These are phyloP conservation scores for Sternotherus odoratus DNA, from an alignment of 2,797 vertebrate genomes.

Conservation along the genomic window DNA sequence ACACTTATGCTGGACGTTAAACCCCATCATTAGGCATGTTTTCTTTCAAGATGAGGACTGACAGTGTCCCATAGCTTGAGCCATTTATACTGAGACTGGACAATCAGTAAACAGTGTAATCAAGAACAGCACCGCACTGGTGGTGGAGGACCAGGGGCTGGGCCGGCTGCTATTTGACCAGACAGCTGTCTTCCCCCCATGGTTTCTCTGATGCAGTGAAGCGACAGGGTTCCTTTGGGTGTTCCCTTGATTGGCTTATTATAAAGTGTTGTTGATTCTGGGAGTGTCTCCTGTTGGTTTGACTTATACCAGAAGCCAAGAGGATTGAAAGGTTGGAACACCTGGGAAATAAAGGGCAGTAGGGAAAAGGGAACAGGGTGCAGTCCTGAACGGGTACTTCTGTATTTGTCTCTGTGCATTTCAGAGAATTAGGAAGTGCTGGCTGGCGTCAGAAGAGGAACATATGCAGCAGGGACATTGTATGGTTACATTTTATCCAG, in stretches of 20 bases:
- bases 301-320: not conserved
- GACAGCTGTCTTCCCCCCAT: constrained; percentile 5
- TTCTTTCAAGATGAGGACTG: not conserved
- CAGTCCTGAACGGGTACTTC: constrained; percentile 50
- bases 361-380: not conserved
- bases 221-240: not conserved
- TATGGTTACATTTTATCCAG: constrained; percentile 12
- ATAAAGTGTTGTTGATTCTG: not conserved
- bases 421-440: constrained; percentile 69
- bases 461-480: constrained; percentile 11
- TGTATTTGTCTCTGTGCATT: constrained; percentile 64
- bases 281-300: not conserved
- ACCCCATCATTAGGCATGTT: not conserved
- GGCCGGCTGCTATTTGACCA: not conserved
- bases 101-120: not conserved
- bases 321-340: not conserved
- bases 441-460: constrained; percentile 50
- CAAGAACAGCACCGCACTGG: not conserved
- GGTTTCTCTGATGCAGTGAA: not conserved
- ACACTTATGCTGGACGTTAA: no score
- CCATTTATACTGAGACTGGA: constrained; percentile 33
- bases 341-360: constrained; percentile 1
- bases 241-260: not conserved
- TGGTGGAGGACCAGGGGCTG: constrained; percentile 39
- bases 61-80: constrained; percentile 7